These are phyloP conservation scores for Gallinago solitaria DNA, from an alignment of 2,797 vertebrate species.

Conservation along the genomic window DNA sequence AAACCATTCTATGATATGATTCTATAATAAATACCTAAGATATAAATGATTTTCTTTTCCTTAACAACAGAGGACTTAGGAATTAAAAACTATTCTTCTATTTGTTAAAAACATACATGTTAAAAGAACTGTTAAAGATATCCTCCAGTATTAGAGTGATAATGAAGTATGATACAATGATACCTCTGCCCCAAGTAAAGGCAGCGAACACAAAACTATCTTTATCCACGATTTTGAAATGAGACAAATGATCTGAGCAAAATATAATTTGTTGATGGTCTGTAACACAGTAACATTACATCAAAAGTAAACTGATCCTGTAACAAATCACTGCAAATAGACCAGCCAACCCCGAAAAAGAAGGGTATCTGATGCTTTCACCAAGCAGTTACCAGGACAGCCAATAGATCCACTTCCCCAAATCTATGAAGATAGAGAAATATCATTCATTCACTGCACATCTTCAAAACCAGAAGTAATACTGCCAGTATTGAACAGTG, in stretches of 20 bases:
- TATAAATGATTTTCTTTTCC: not conserved
- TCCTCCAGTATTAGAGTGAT: not conserved
- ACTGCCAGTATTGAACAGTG: not conserved
- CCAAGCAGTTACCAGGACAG: not conserved
- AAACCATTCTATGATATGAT: not conserved
- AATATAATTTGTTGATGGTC: not conserved
- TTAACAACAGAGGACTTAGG: not conserved
- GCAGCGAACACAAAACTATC: not conserved
- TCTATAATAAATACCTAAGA: not conserved
- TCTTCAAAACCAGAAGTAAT: not conserved
- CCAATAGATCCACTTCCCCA: not conserved
- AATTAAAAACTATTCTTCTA: not conserved
- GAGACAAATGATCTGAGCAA: not conserved
- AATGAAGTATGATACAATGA: not conserved
- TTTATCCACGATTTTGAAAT: not conserved
- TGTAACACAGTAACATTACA: not conserved
- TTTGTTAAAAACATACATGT: not conserved
- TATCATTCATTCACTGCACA: not conserved
- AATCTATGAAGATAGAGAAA: not conserved
- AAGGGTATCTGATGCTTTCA: not conserved
- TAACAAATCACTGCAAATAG: not conserved
- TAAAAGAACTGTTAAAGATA: not conserved
- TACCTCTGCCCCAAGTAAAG: not conserved
- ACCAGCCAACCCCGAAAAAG: not conserved
- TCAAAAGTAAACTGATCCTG: not conserved